Conservation (phyloP, 2,113 vertebrate species). For the Engystomops pustulosus region DNA sequence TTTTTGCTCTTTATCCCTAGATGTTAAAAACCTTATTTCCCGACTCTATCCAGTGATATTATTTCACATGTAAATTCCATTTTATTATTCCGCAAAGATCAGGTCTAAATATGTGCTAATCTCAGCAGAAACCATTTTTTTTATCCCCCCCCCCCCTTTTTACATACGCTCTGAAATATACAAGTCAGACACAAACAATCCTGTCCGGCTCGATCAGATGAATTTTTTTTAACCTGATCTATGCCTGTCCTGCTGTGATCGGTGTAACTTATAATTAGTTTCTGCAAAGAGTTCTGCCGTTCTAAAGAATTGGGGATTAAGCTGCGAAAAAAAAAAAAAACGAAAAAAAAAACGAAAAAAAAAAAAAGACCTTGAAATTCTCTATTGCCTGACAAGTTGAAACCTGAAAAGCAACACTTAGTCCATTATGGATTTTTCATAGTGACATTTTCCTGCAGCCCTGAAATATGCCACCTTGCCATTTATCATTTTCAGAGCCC, state of each 20-base stretch:
- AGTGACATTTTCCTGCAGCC: slow-evolving; percentile 97
- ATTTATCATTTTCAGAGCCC: slow-evolving; percentile 94
- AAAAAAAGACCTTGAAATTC: slow-evolving; percentile 87
- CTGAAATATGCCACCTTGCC: slow-evolving; percentile 86
- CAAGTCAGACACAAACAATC: slow-evolving; percentile 47
- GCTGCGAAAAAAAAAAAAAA: slow-evolving; percentile 61
- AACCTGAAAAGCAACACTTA: slow-evolving; percentile 99
- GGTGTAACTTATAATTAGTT: slow-evolving; percentile 92
- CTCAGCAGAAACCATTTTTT: slow-evolving; percentile 58
- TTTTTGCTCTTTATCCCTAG: neutral
- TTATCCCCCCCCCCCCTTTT: too few relatives aligned
- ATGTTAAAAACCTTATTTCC: slow-evolving; percentile 1
- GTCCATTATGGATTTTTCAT: slow-evolving; percentile 97
- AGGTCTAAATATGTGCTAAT: slow-evolving; percentile 30
- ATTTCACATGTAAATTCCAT: slow-evolving; percentile 11
- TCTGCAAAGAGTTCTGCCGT: slow-evolving; percentile 84
- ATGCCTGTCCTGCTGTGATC: slow-evolving; percentile 81
- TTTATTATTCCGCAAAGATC: neutral
- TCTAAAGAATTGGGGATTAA: slow-evolving; percentile 81
- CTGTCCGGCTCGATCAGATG: slow-evolving; percentile 73
- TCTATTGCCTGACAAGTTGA: slow-evolving; percentile 95
- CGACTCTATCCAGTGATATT: neutral
- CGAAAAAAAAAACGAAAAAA: slow-evolving; percentile 62
- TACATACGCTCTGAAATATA: slow-evolving; percentile 65
- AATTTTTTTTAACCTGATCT: slow-evolving; percentile 79